Evolutionary conservation across 1,140 invertebrate species (phyloP), one percentile per base, ranked within the genome.

Genomic region (Bombus vancouverensis): DNA sequence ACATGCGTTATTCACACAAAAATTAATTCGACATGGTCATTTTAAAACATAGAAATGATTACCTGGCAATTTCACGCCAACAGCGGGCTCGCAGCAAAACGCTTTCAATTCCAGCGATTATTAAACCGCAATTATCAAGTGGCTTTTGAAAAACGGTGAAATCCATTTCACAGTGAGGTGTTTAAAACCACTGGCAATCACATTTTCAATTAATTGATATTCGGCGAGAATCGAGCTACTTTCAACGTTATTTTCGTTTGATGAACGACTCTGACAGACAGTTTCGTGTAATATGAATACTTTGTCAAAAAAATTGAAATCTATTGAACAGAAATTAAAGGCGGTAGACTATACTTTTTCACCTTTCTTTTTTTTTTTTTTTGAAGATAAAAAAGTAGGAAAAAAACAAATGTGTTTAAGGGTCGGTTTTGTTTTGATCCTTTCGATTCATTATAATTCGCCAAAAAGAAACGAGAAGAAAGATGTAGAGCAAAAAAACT

Each of bases 181-280:
- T 76, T 59, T 76, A 42, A 44, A 79, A 3, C 42, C 77, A 37
- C 0, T 8, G n/a, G 3, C 25, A 68, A 66, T 78, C n/a, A 34
- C 28, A 25, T 68, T 79, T 42, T 44, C 66, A 25, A 9, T 72
- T 71, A 53, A 81, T 59, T 39, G 37, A 81, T 71, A 70, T 72
- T 79, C 66, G 4, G 13, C 13, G 37, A 72, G 22, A 4, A 34
- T 34, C 22, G 18, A 42, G 42, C 5, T 25, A 12, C 10, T 28
- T 15, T 28, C 12, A 3, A 2, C 2, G 3, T 47, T 47, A 34
- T 68, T 79, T 68, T 79, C 25, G 32, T 37, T 28, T 25, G 1
- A 28, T 25, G 10, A 34, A 34, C 15, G 39, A 78, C 32, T 66
- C 22, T 18, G 22, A 18, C 2, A 25, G 32, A 44, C 25, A n/a